phyloP scores from a whole-genome alignment of 2,113 vertebrate genomes.

The Pteronura brasiliensis region DNA sequence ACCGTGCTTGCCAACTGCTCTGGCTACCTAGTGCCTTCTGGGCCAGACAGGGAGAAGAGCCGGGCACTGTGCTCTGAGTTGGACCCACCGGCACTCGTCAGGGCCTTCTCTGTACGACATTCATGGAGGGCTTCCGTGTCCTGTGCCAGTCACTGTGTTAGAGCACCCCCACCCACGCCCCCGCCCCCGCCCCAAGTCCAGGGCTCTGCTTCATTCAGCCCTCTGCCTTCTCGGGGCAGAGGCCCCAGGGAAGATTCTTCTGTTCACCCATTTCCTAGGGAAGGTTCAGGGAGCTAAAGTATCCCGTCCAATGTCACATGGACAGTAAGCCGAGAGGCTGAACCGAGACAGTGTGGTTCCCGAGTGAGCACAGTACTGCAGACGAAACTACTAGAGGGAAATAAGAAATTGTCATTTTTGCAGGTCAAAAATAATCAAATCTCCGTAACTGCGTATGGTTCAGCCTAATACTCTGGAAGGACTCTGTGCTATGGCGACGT shows the following conservation, averaged over 20 bases:
- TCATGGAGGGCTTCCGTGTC: neutral
- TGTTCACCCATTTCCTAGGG: neutral
- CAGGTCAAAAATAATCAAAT: neutral
- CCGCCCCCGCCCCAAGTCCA: accelerated
- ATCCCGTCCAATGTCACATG: neutral
- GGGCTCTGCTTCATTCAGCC: neutral
- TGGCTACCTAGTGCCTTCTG: neutral
- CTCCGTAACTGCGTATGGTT: neutral
- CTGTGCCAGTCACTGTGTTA: neutral
- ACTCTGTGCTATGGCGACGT: neutral
- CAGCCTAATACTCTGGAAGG: neutral
- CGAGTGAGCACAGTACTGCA: no score
- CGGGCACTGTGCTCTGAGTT: accelerated
- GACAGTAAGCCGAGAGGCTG: neutral
- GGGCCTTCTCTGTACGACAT: neutral
- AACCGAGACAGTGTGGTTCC: no score
- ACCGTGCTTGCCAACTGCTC: neutral
- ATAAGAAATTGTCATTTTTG: neutral
- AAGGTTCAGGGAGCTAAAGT: neutral
- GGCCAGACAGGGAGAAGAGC: neutral
- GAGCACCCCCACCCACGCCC: no score
- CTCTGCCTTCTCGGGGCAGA: neutral
- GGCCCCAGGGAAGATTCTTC: neutral
- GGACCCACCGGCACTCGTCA: no score
- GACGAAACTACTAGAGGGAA: neutral